Conservation (phyloP, 2,113 vertebrate species). For the Sceloporus undulatus region DNA sequence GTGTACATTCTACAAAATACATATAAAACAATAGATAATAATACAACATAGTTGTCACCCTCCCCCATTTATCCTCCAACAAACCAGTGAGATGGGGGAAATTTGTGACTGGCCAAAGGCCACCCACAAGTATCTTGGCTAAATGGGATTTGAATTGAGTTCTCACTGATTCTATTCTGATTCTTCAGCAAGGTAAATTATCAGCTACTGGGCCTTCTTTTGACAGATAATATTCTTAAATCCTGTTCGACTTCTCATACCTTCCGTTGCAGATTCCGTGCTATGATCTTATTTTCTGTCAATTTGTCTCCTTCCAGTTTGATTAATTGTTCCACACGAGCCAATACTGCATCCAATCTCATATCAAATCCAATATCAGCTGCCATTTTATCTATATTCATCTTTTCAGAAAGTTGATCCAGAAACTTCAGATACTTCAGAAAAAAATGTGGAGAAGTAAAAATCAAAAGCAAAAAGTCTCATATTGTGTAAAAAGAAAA, state of each 20-base stretch:
- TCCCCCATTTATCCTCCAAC: neutral
- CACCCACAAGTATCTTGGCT: neutral
- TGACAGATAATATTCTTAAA: neutral
- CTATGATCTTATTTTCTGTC: constrained; percentile 84
- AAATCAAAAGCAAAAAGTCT: constrained; percentile 6
- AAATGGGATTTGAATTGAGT: constrained; percentile 28
- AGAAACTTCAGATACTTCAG: constrained; percentile 89
- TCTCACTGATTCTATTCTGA: neutral
- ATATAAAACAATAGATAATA: too few relatives aligned
- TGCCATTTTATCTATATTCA: constrained; percentile 84
- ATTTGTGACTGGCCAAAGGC: neutral
- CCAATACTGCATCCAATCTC: constrained; percentile 83
- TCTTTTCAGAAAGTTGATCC: constrained; percentile 85
- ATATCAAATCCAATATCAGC: constrained; percentile 89
- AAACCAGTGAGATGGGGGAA: too few relatives aligned
- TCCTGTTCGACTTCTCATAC: constrained; percentile 70
- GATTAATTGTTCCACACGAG: constrained; percentile 85
- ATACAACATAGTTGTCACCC: neutral
- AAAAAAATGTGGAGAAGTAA: neutral
- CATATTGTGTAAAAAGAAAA: neutral
- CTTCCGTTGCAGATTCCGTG: constrained; percentile 88
- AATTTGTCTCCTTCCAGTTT: constrained; percentile 84
- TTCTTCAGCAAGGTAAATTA: constrained; percentile 30
- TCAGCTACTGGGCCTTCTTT: neutral
- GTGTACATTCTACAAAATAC: too few relatives aligned